Evolutionary conservation across 2,797 vertebrate genomes (phyloP).

Genomic region (Arnoldichthys spilopterus): DNA sequence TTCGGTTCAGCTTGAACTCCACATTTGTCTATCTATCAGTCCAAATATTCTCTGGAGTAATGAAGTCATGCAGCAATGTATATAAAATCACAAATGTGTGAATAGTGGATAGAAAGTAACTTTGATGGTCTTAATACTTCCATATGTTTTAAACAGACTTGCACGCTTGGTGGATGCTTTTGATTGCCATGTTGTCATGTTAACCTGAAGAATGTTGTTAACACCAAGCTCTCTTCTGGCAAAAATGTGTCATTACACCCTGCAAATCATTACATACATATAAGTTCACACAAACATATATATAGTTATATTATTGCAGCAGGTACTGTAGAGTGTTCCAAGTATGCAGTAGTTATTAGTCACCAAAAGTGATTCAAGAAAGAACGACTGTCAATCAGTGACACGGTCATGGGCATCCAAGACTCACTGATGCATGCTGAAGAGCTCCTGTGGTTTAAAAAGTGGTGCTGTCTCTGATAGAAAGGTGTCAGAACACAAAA

Average conservation of each 20-base stretch:
- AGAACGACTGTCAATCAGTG: no score
- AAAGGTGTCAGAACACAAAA: no score
- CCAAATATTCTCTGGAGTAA: not conserved
- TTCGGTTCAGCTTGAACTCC: not conserved
- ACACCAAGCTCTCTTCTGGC: conserved; percentile 47
- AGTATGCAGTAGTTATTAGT: no score
- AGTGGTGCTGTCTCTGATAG: no score
- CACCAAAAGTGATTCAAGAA: no score
- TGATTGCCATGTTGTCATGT: not conserved
- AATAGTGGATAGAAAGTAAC: not conserved
- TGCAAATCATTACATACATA: no score
- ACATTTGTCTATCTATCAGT: not conserved
- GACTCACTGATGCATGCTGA: no score
- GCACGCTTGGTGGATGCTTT: not conserved
- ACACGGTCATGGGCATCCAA: no score
- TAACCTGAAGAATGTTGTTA: conserved; percentile 3
- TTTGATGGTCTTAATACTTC: not conserved
- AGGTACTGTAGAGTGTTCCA: no score
- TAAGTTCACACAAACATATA: not conserved
- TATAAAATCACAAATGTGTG: not conserved
- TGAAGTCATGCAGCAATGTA: not conserved
- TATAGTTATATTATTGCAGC: not conserved
- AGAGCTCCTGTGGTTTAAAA: no score
- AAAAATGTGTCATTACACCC: conserved; percentile 22
- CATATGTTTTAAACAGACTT: not conserved